These are phyloP conservation scores for Perdita meconis DNA, from an alignment of 2,888 invertebrate genomes.

Conservation along the genomic window DNA sequence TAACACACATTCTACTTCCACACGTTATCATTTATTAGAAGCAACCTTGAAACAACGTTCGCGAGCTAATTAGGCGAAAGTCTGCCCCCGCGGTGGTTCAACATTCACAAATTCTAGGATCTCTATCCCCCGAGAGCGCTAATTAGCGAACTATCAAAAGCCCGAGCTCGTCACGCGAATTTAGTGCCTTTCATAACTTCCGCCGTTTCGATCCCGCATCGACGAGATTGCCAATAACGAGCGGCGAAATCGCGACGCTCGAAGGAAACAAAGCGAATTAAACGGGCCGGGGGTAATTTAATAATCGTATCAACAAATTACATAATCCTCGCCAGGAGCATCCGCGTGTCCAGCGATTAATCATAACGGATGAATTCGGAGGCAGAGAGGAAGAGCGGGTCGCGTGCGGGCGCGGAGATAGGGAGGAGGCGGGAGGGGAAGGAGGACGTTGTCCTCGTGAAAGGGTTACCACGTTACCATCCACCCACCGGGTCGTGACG, in stretches of 20 bases:
- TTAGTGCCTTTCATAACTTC: too few species aligned
- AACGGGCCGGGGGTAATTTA: not conserved
- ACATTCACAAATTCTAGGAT: too few species aligned
- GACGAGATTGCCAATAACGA: not conserved
- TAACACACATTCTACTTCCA: too few species aligned
- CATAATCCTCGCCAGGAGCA: not conserved
- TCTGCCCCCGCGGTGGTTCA: too few species aligned
- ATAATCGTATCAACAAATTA: constrained; percentile 4
- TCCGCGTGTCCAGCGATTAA: constrained; percentile 3
- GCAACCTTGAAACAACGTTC: too few species aligned
- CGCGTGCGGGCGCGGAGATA: not conserved
- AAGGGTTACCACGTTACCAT: constrained; percentile 66
- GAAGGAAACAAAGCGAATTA: not conserved
- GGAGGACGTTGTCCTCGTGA: constrained; percentile 60
- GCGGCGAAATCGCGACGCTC: not conserved
- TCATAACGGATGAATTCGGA: not conserved
- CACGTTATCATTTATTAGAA: too few species aligned
- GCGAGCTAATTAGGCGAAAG: too few species aligned
- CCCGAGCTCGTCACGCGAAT: too few species aligned
- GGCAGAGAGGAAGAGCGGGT: not conserved
- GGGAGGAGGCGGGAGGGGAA: constrained; percentile 19
- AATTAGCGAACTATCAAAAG: too few species aligned
- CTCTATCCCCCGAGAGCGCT: too few species aligned
- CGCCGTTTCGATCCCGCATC: not conserved
- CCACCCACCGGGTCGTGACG: constrained; percentile 71